Percentiles rank a stretch among this genome's conserved stretches.
These are phyloP conservation scores for Philaethria dido DNA, from an alignment of 2,888 invertebrate species.

Conservation along the genomic window DNA sequence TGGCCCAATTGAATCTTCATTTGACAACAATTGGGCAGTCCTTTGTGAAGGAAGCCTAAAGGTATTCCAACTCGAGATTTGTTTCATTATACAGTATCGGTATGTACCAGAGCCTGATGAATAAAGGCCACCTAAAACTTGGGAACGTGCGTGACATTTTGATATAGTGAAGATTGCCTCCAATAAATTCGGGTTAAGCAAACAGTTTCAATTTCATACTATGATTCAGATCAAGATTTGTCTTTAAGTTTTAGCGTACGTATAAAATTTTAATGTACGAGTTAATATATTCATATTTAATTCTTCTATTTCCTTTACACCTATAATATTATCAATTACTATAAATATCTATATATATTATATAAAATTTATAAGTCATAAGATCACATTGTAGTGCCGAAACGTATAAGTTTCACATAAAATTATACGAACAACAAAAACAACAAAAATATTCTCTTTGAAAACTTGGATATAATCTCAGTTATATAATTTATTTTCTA, in stretches of 20 bases:
- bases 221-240: slow-evolving; percentile 1
- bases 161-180: slow-evolving; percentile 44
- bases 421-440: neutral
- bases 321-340: neutral
- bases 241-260: neutral
- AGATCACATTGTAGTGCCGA: too few species aligned
- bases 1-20: slow-evolving; percentile 80
- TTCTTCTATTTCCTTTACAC: neutral
- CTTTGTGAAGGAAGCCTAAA: slow-evolving; percentile 62
- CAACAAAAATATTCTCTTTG: too few species aligned
- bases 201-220: slow-evolving; percentile 17
- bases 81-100: slow-evolving; percentile 55
- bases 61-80: slow-evolving; percentile 56
- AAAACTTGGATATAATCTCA: neutral
- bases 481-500: neutral
- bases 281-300: too few species aligned
- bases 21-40: slow-evolving; percentile 75
- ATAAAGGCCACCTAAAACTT: slow-evolving; percentile 46
- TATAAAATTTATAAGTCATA: too few species aligned
- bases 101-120: slow-evolving; percentile 46
- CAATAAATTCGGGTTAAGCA: slow-evolving; percentile 37
- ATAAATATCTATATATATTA: neutral
- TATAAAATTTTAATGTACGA: neutral
- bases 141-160: slow-evolving; percentile 48
- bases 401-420: neutral